phyloP scores from a whole-genome alignment of 2,888 invertebrate species.

The Parasteatoda lunata region DNA sequence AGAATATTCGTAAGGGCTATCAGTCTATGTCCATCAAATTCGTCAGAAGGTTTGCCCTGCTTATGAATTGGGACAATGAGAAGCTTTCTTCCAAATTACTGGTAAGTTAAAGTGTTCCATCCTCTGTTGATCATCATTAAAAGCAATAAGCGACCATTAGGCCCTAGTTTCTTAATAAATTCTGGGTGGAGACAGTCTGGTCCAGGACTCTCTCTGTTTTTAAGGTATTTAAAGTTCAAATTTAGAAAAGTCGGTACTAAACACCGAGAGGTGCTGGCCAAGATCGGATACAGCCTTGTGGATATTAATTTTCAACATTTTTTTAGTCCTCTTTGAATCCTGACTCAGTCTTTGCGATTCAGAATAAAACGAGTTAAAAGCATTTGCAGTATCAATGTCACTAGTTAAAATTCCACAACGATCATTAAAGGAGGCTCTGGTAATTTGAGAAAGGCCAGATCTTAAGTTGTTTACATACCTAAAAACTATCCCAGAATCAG shows the following conservation, averaged over 20 bases:
- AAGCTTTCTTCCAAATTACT: background rate
- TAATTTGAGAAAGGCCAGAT: background rate
- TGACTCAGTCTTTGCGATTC: background rate
- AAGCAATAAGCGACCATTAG: background rate
- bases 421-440: background rate
- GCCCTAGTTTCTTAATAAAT: background rate
- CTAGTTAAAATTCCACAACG: background rate
- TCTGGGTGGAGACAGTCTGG: background rate
- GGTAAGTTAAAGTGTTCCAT: background rate
- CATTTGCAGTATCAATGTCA: conserved; percentile 4
- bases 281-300: background rate
- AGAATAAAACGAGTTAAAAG: conserved; percentile 2
- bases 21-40: too few relatives aligned
- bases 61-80: background rate
- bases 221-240: background rate
- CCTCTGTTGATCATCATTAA: background rate
- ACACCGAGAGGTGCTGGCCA: background rate
- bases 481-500: conserved; percentile 11
- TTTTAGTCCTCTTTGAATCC: background rate
- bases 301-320: background rate
- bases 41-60: too few relatives aligned
- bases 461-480: background rate
- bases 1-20: too few relatives aligned
- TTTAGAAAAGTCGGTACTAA: background rate
- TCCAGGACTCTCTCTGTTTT: background rate